Conservation (phyloP, 2,888 invertebrate genomes). For the Euzetes globulus region DNA sequence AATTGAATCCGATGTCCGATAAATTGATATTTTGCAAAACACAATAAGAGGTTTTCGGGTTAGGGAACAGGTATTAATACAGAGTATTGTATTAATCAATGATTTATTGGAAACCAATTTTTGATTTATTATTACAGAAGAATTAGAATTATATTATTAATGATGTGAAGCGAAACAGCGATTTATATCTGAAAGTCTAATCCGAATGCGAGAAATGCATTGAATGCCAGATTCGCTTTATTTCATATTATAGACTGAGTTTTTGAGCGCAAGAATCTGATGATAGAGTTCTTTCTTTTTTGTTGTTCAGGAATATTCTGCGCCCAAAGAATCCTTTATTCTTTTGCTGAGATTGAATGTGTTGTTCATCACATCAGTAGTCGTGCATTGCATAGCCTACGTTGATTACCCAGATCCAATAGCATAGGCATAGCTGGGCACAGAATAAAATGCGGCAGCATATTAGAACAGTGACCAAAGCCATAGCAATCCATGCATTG, state of each 20-base stretch:
- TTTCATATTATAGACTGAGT: no score
- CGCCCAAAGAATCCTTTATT: constrained; percentile 1
- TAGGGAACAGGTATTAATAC: neutral
- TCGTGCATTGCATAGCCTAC: neutral
- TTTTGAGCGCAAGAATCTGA: neutral
- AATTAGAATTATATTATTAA: neutral
- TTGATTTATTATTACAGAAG: neutral
- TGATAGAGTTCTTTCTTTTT: neutral
- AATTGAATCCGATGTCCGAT: no score
- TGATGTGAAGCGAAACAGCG: neutral
- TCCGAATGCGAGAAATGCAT: neutral
- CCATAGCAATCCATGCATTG: constrained; percentile 4
- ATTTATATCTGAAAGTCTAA: neutral
- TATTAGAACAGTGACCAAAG: neutral
- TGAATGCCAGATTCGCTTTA: constrained; percentile 1
- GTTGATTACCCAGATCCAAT: neutral
- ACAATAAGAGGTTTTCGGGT: neutral
- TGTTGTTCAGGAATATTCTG: no score
- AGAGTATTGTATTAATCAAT: neutral
- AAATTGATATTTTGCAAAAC: no score
- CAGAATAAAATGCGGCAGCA: neutral
- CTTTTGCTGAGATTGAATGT: neutral
- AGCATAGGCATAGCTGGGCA: neutral
- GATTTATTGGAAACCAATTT: no score
- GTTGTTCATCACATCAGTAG: neutral